phyloP scores from a whole-genome alignment of 2,888 invertebrate genomes.

The Mythimna ferrago region DNA sequence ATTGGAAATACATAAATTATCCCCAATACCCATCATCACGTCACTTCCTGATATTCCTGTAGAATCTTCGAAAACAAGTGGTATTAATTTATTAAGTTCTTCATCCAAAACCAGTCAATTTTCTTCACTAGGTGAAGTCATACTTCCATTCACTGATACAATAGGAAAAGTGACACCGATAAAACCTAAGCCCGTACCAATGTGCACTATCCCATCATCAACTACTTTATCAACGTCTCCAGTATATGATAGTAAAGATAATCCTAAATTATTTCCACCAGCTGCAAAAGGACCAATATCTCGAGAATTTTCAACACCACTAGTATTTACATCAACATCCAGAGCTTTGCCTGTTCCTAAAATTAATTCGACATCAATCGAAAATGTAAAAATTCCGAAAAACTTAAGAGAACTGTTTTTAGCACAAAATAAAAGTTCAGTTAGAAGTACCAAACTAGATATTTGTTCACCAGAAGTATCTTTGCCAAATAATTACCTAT shows the following conservation, averaged over 20 bases:
- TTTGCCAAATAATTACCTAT: not conserved
- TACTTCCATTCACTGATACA: conserved; percentile 13
- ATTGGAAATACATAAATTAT: conserved; percentile 12
- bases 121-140: not conserved
- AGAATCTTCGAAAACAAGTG: conserved; percentile 1
- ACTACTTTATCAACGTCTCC: not conserved
- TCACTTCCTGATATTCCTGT: conserved; percentile 23
- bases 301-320: conserved; percentile 22
- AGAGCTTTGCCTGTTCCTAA: conserved; percentile 48
- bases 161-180: conserved; percentile 46
- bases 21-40: conserved; percentile 2
- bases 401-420: not conserved
- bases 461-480: not conserved
- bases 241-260: conserved; percentile 4
- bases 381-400: conserved; percentile 39
- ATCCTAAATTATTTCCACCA: not conserved
- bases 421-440: not conserved
- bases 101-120: not conserved
- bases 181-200: conserved; percentile 27
- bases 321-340: conserved; percentile 22
- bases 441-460: not conserved
- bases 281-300: not conserved
- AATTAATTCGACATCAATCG: conserved; percentile 33
- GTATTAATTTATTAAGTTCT: not conserved
- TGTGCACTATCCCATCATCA: not conserved